Evolutionary conservation across 2,888 invertebrate genomes (phyloP).

Genomic region (Lepidochitona cinerea): DNA sequence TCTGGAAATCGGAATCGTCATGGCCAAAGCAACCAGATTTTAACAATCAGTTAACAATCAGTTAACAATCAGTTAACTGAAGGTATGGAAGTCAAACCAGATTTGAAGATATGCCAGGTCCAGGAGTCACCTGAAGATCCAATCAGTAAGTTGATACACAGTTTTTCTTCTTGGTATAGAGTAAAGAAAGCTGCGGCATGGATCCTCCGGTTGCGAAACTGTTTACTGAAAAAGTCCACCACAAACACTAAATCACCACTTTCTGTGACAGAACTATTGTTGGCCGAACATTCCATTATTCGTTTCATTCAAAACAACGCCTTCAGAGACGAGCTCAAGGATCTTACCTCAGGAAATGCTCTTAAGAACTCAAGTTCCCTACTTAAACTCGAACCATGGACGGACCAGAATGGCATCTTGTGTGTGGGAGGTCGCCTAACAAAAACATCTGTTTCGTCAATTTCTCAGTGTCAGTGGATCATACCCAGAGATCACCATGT

Average conservation of each 20-base stretch:
- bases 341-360: no score
- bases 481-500: not conserved
- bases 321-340: no score
- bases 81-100: no score
- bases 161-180: not conserved
- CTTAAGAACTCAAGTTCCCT: no score
- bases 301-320: no score
- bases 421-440: slow-evolving; percentile 3
- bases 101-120: no score
- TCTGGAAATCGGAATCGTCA: not conserved
- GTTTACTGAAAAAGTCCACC: not conserved
- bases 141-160: not conserved
- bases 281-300: no score
- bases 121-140: no score
- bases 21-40: not conserved
- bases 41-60: not conserved
- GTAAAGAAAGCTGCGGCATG: slow-evolving; percentile 2
- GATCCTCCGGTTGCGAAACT: not conserved
- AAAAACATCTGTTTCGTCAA: not conserved
- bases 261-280: no score
- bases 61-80: no score
- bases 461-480: not conserved
- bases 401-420: not conserved
- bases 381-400: not conserved
- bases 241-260: no score